Evolutionary conservation across 2,888 invertebrate species (phyloP).

Genomic region (Gymnoscelis rufifasciata): DNA sequence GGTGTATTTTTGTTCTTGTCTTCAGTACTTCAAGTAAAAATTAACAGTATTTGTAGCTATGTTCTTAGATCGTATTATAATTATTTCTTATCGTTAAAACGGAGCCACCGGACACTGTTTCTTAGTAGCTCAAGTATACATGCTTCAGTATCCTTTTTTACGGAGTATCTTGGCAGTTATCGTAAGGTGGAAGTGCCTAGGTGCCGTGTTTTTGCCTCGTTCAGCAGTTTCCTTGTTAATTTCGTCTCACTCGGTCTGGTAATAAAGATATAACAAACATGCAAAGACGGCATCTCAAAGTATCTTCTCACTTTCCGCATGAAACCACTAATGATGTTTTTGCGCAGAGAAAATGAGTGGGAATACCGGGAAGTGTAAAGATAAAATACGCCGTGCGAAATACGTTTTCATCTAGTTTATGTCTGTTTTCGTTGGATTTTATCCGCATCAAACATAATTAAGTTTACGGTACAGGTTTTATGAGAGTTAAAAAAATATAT

Average conservation of each 20-base stretch:
- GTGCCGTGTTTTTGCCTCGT: background rate
- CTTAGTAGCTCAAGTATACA: no score
- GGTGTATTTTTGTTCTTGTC: no score
- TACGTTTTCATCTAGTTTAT: constrained; percentile 13
- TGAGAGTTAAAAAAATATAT: background rate
- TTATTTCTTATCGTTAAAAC: no score
- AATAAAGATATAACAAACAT: constrained; percentile 1
- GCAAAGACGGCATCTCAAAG: constrained; percentile 9
- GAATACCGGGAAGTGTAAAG: constrained; percentile 28
- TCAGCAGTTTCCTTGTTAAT: background rate
- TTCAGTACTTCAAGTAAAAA: no score
- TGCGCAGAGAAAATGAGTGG: constrained; percentile 18
- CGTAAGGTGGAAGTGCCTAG: background rate
- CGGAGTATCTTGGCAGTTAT: background rate
- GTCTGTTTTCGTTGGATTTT: constrained; percentile 2
- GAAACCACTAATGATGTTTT: constrained; percentile 30
- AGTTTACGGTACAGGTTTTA: background rate
- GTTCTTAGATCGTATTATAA: no score
- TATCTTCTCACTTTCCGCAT: constrained; percentile 13
- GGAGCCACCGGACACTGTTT: no score
- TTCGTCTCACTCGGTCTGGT: background rate
- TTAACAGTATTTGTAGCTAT: no score
- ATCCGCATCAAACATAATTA: constrained; percentile 8
- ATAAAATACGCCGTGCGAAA: constrained; percentile 20
- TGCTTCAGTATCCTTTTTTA: no score